Conservation (phyloP, 2,888 invertebrate genomes). For the Ephialtes manifestator region DNA sequence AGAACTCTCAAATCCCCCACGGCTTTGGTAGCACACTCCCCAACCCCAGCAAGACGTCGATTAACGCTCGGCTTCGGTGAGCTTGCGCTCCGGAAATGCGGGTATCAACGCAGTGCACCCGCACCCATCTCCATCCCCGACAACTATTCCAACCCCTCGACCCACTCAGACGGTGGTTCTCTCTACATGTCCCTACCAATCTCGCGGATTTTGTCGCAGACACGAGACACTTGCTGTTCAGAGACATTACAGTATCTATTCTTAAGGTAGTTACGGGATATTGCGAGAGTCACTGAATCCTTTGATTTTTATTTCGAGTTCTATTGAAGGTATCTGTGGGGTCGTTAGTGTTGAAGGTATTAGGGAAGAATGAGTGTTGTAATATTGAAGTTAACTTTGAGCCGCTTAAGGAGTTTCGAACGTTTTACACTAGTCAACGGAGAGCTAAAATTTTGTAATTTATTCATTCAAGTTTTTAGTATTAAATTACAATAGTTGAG, state of each 20-base stretch:
- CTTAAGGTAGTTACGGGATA: constrained; percentile 4
- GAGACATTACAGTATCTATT: constrained; percentile 25
- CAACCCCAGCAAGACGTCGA: constrained; percentile 46
- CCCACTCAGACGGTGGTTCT: constrained; percentile 22
- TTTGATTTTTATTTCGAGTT: background rate
- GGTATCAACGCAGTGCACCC: constrained; percentile 57
- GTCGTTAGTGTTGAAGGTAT: no score
- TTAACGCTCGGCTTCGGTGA: constrained; percentile 58
- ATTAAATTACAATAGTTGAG: no score
- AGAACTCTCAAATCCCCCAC: constrained; percentile 48
- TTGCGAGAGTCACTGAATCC: background rate
- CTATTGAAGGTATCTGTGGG: background rate
- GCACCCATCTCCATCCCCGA: constrained; percentile 41
- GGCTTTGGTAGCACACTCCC: constrained; percentile 23
- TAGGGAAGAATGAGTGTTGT: no score
- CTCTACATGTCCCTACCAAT: constrained; percentile 27
- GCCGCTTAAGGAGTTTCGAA: no score
- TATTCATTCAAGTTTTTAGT: no score
- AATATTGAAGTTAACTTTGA: no score
- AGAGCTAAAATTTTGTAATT: no score
- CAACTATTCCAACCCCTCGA: constrained; percentile 15
- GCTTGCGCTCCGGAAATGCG: constrained; percentile 53
- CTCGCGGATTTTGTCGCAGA: constrained; percentile 18
- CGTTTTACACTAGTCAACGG: no score
- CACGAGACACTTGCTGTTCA: constrained; percentile 20